These are phyloP conservation scores for Phortica variegata DNA, from an alignment of 1,140 invertebrate genomes.

Conservation along the genomic window DNA sequence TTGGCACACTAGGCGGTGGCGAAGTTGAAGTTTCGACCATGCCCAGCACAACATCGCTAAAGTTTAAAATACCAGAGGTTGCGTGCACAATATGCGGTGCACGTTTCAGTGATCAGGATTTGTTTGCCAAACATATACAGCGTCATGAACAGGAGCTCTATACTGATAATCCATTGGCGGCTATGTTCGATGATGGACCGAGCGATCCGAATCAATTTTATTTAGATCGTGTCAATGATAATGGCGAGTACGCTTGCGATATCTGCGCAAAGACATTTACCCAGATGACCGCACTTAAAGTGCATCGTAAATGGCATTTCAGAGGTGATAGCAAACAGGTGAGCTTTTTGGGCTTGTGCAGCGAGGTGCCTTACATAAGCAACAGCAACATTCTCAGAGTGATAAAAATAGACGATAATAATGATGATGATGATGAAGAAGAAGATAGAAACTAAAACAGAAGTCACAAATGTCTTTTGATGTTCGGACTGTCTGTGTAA, in stretches of 20 bases:
- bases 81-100: conserved; percentile 50
- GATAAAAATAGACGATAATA: neutral
- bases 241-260: conserved; percentile 55
- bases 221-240: conserved; percentile 50
- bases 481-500: neutral
- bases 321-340: conserved; percentile 58
- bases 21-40: conserved; percentile 9
- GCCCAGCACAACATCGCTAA: conserved; percentile 11
- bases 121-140: conserved; percentile 52
- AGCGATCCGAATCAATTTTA: conserved; percentile 51
- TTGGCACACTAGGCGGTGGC: conserved; percentile 1
- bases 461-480: too few species aligned
- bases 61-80: conserved; percentile 49
- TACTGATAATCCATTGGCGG: conserved; percentile 49
- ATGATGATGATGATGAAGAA: too few species aligned
- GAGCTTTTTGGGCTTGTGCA: conserved; percentile 57
- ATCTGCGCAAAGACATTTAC: conserved; percentile 55
- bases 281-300: conserved; percentile 55
- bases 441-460: conserved; percentile 2
- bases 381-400: neutral
- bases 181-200: conserved; percentile 54
- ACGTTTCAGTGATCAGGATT: conserved; percentile 49
- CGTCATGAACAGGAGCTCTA: conserved; percentile 53
- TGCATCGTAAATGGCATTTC: conserved; percentile 58
- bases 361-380: conserved; percentile 34